Evolutionary conservation across 2,888 invertebrate genomes (phyloP).

Genomic region (Sarcophaga caerulescens): DNA sequence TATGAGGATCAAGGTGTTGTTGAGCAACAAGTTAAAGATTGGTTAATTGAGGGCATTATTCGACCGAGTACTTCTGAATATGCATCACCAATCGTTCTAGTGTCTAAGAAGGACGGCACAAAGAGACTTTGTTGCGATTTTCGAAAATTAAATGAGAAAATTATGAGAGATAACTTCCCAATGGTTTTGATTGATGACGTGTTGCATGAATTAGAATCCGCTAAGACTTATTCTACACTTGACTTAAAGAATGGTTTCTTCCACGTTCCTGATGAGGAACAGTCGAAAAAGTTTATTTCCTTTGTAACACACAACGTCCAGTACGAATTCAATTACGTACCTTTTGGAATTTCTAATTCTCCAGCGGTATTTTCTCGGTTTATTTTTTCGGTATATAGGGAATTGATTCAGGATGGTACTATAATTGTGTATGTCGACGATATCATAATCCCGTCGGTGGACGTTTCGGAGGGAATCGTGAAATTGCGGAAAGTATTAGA

Average conservation of each 20-base stretch:
- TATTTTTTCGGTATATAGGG: conserved; percentile 54
- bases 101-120: too few species aligned
- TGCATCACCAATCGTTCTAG: too few species aligned
- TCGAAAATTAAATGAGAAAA: too few species aligned
- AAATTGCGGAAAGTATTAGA: conserved; percentile 35
- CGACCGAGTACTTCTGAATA: too few species aligned
- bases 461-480: conserved; percentile 8
- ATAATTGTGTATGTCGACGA: conserved; percentile 26
- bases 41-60: too few species aligned
- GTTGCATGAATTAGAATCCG: too few species aligned
- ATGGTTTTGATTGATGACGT: too few species aligned
- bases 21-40: too few species aligned
- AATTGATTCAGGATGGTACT: conserved; percentile 54
- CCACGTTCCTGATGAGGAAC: conserved; percentile 59
- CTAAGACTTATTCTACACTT: too few species aligned
- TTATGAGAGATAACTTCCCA: too few species aligned
- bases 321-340: conserved; percentile 61
- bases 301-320: conserved; percentile 63
- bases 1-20: too few species aligned
- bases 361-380: conserved; percentile 19
- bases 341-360: conserved; percentile 61
- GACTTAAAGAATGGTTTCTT: conserved; percentile 64
- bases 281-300: conserved; percentile 56
- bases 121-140: too few species aligned
- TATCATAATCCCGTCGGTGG: conserved; percentile 43